Percentiles rank a stretch among this genome's conserved stretches.
These are phyloP conservation scores for Xiphophorus hellerii DNA, from an alignment of 2,113 vertebrate species.

Conservation along the genomic window DNA sequence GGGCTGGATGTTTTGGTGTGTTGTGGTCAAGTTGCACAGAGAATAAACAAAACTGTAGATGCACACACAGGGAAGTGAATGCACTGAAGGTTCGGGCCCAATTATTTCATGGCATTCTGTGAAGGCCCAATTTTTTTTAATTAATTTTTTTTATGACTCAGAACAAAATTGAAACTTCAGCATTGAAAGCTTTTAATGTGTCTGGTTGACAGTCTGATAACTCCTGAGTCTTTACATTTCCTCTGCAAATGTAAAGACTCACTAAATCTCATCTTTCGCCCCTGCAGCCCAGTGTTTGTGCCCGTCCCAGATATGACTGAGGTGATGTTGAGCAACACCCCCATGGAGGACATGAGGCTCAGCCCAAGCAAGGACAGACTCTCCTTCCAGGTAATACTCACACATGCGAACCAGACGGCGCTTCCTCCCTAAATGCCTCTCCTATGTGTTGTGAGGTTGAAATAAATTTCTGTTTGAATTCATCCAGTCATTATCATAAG, in stretches of 20 bases:
- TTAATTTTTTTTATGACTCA: too few relatives aligned
- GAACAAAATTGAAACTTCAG: background rate
- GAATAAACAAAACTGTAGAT: conserved; percentile 14
- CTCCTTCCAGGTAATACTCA: conserved; percentile 88
- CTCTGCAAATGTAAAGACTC: background rate
- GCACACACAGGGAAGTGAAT: background rate
- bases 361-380: conserved; percentile 92
- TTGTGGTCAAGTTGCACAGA: conserved; percentile 46
- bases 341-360: conserved; percentile 95
- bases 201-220: background rate
- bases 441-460: background rate
- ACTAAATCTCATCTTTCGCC: background rate
- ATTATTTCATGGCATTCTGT: background rate
- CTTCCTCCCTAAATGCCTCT: background rate
- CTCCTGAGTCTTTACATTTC: background rate
- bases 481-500: background rate
- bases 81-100: background rate
- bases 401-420: background rate
- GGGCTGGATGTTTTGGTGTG: background rate
- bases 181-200: background rate
- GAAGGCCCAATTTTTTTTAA: too few relatives aligned
- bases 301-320: conserved; percentile 93
- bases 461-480: background rate
- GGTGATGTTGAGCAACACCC: conserved; percentile 92
- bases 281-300: conserved; percentile 88